A percentile compares a stretch with the other conserved stretches of the same genome.
phyloP scores from a whole-genome alignment of 2,797 vertebrate species.

The Lophius americanus region DNA sequence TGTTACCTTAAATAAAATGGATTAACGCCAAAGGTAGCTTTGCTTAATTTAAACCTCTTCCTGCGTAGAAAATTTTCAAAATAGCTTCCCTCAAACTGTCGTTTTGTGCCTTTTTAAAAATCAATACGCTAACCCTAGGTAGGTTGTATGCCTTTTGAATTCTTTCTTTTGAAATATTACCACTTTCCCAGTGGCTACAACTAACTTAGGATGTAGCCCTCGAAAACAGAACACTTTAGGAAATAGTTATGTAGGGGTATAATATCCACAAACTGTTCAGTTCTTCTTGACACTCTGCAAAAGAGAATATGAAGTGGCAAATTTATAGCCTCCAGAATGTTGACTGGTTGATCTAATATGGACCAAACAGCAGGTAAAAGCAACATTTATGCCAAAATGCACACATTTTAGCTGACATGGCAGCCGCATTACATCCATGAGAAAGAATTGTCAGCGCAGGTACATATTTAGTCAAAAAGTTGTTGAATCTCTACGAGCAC shows the following conservation, averaged over 20 bases:
- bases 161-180: slow-evolving; percentile 7
- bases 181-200: slow-evolving; percentile 34
- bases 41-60: no score
- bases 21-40: no score
- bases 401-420: slow-evolving; percentile 4
- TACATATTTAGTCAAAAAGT: slow-evolving; percentile 23
- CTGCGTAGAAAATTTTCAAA: no score
- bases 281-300: slow-evolving; percentile 3
- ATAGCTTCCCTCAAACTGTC: no score
- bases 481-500: slow-evolving; percentile 22
- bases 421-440: slow-evolving; percentile 18
- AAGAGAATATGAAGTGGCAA: slow-evolving; percentile 9
- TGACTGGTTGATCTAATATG: slow-evolving; percentile 8
- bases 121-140: slow-evolving; percentile 64
- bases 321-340: slow-evolving; percentile 1
- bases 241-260: slow-evolving; percentile 14
- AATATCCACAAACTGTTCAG: slow-evolving; percentile 17
- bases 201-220: slow-evolving; percentile 15
- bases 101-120: slow-evolving; percentile 57
- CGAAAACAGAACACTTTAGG: slow-evolving; percentile 40
- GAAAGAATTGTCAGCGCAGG: slow-evolving; percentile 25
- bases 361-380: slow-evolving; percentile 13
- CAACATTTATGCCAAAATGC: slow-evolving; percentile 4
- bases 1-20: no score
- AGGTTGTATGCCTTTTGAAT: slow-evolving; percentile 40